phyloP scores from a whole-genome alignment of 2,888 invertebrate genomes.

The Steinernema hermaphroditum region DNA sequence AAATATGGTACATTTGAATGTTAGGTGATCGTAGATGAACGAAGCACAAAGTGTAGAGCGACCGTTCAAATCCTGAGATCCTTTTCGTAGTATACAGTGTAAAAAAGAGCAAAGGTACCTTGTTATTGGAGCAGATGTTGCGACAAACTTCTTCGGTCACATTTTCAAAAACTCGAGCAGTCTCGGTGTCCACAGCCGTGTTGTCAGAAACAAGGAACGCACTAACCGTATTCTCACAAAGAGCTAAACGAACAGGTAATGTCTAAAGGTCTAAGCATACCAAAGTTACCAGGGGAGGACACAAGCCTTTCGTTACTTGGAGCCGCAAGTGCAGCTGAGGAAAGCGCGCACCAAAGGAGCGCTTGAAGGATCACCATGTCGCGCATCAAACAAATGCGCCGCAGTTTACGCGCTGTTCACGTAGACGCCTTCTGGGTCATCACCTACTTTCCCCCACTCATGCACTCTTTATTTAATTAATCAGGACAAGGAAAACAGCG shows the following conservation, averaged over 20 bases:
- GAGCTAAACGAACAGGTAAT: slow-evolving; percentile 10
- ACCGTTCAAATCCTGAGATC: slow-evolving; percentile 48
- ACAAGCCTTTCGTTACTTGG: not conserved
- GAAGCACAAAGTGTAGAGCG: slow-evolving; percentile 52
- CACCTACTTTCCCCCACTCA: slow-evolving; percentile 37
- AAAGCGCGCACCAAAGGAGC: not conserved
- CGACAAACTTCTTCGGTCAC: slow-evolving; percentile 58
- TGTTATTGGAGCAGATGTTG: slow-evolving; percentile 51
- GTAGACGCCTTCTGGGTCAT: slow-evolving; percentile 38
- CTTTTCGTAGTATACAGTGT: not conserved
- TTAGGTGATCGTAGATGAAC: slow-evolving; percentile 56
- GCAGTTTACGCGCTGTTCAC: slow-evolving; percentile 33
- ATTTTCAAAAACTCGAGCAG: slow-evolving; percentile 49
- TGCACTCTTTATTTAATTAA: slow-evolving; percentile 31
- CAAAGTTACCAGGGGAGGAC: slow-evolving; percentile 8
- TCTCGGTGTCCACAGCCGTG: slow-evolving; percentile 38
- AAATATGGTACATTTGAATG: slow-evolving; percentile 54
- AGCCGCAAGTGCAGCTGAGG: slow-evolving; percentile 3
- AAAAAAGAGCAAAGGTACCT: slow-evolving; percentile 36
- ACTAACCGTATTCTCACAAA: slow-evolving; percentile 30
- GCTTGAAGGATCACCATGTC: slow-evolving; percentile 32
- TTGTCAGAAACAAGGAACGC: slow-evolving; percentile 55
- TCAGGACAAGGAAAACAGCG: slow-evolving; percentile 31
- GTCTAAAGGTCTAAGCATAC: not conserved
- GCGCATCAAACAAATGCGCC: slow-evolving; percentile 19